Evolutionary conservation across 2,888 invertebrate genomes (phyloP).

Genomic region (Dyspetes luteomarginatus): DNA sequence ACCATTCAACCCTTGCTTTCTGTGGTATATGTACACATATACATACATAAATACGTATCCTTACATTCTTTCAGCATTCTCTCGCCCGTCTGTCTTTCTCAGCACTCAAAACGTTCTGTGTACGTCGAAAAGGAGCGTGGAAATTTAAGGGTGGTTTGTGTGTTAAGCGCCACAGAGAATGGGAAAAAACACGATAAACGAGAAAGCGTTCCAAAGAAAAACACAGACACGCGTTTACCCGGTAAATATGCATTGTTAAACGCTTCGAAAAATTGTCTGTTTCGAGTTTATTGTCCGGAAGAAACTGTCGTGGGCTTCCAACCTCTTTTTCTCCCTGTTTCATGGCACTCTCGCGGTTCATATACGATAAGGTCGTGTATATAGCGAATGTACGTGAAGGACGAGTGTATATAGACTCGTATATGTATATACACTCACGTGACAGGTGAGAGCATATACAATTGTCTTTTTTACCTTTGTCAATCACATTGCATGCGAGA

Average conservation of each 20-base stretch:
- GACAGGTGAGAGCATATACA: no score
- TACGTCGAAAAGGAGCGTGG: not conserved
- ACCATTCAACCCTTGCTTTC: slow-evolving; percentile 42
- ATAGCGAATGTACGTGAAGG: no score
- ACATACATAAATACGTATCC: not conserved
- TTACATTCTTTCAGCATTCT: not conserved
- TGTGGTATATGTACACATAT: not conserved
- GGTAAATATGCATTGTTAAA: slow-evolving; percentile 74
- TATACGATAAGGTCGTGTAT: no score
- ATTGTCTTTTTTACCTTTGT: no score
- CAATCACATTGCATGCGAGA: no score
- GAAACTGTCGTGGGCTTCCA: slow-evolving; percentile 65
- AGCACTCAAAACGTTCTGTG: not conserved
- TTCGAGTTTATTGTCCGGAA: slow-evolving; percentile 73
- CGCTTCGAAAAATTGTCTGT: slow-evolving; percentile 72
- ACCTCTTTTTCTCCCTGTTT: not conserved
- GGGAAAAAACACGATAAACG: slow-evolving; percentile 49
- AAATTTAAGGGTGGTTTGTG: slow-evolving; percentile 15
- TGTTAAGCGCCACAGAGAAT: slow-evolving; percentile 48
- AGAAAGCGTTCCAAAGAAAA: slow-evolving; percentile 40
- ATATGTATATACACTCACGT: no score
- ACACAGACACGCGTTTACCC: slow-evolving; percentile 66
- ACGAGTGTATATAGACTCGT: no score
- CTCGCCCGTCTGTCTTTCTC: slow-evolving; percentile 38
- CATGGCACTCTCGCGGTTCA: no score